Evolutionary conservation across 2,113 vertebrate species (phyloP).

Genomic region (Xiphophorus hellerii): DNA sequence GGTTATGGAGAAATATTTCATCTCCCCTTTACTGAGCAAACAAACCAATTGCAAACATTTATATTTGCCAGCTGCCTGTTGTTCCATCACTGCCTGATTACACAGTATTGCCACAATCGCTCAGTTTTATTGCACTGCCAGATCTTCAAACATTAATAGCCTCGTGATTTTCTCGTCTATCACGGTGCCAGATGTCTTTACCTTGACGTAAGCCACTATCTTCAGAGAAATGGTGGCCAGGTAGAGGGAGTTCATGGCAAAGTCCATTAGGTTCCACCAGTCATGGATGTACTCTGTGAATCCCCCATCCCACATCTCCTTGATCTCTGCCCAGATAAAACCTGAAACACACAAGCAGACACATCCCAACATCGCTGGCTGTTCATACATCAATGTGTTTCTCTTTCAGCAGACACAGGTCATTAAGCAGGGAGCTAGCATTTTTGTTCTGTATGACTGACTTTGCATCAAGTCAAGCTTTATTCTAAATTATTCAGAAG

Average conservation of each 20-base stretch:
- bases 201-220: slow-evolving; percentile 96
- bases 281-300: slow-evolving; percentile 96
- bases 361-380: slow-evolving; percentile 56
- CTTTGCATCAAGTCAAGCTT: slow-evolving; percentile 15
- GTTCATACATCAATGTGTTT: slow-evolving; percentile 1
- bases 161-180: background rate
- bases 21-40: background rate
- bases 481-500: slow-evolving; percentile 28
- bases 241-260: slow-evolving; percentile 97
- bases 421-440: background rate
- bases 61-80: background rate
- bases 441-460: slow-evolving; percentile 18
- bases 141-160: slow-evolving; percentile 9
- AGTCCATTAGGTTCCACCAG: slow-evolving; percentile 99
- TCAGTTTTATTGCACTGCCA: background rate
- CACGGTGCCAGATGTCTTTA: slow-evolving; percentile 41
- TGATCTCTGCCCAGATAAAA: slow-evolving; percentile 98
- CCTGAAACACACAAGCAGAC: slow-evolving; percentile 74
- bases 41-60: slow-evolving; percentile 20
- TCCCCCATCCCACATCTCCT: slow-evolving; percentile 98
- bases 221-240: slow-evolving; percentile 96
- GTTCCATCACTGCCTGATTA: slow-evolving; percentile 10
- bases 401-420: background rate
- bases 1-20: background rate
- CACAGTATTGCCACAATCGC: slow-evolving; percentile 5